Evolutionary conservation across 2,113 vertebrate genomes (phyloP).

Genomic region (Spea multiplicata): DNA sequence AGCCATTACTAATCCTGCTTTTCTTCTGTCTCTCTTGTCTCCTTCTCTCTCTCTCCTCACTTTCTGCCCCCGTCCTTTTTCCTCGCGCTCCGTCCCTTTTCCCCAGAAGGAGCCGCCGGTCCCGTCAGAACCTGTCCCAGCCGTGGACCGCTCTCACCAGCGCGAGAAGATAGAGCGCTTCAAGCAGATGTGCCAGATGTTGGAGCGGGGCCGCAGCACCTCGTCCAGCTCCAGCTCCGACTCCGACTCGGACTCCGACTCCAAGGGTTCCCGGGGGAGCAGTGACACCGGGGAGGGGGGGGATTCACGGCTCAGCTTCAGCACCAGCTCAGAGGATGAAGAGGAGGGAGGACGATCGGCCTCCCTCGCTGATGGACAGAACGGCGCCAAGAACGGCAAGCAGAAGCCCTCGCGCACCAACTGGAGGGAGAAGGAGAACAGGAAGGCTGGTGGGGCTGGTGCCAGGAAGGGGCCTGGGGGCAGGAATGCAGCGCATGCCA

Average conservation of each 20-base stretch:
- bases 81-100: slow-evolving; percentile 47
- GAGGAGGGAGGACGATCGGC: slow-evolving; percentile 58
- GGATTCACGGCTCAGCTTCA: slow-evolving; percentile 69
- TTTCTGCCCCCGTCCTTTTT: neutral
- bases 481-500: slow-evolving; percentile 59
- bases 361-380: slow-evolving; percentile 54
- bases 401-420: slow-evolving; percentile 57
- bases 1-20: too few species aligned
- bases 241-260: slow-evolving; percentile 80
- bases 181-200: slow-evolving; percentile 85
- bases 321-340: slow-evolving; percentile 75
- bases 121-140: slow-evolving; percentile 50
- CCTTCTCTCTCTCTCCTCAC: neutral
- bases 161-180: slow-evolving; percentile 87
- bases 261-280: slow-evolving; percentile 53
- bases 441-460: slow-evolving; percentile 46
- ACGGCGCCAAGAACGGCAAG: slow-evolving; percentile 58
- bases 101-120: slow-evolving; percentile 56
- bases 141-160: slow-evolving; percentile 75
- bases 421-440: slow-evolving; percentile 60
- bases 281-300: slow-evolving; percentile 49
- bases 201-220: slow-evolving; percentile 78
- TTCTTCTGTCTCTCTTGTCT: neutral
- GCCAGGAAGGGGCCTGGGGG: slow-evolving; percentile 50
- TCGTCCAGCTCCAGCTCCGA: slow-evolving; percentile 83